A percentile compares a stretch with the other conserved stretches of the same genome.
Evolutionary conservation across 2,888 invertebrate genomes (phyloP).

Genomic region (Steromphala cineraria): DNA sequence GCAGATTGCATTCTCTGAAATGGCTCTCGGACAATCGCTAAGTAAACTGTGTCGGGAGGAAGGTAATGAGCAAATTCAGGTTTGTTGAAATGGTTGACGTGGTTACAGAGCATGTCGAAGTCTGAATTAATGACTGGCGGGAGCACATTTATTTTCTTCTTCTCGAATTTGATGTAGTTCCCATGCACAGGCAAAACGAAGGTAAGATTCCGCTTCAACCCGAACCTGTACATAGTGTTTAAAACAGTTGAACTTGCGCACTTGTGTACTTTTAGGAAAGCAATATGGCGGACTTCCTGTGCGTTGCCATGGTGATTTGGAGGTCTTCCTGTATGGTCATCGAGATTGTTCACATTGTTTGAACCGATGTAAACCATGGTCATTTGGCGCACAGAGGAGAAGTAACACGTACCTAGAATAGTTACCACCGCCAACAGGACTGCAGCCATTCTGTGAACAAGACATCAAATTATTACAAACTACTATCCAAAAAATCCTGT

Average conservation of each 20-base stretch:
- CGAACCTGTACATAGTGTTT: constrained; percentile 49
- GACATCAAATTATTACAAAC: no score
- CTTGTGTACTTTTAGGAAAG: constrained; percentile 55
- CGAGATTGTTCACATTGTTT: no score
- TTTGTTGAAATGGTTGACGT: constrained; percentile 44
- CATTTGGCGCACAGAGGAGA: background rate
- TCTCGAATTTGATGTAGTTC: constrained; percentile 42
- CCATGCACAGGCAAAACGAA: constrained; percentile 45
- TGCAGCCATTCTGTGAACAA: no score
- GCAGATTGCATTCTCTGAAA: constrained; percentile 50
- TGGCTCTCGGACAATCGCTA: constrained; percentile 53
- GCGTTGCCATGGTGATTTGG: constrained; percentile 8
- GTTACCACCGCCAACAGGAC: background rate
- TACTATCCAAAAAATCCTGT: no score
- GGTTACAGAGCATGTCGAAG: constrained; percentile 51
- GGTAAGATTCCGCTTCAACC: constrained; percentile 37
- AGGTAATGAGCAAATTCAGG: constrained; percentile 38
- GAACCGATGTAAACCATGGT: background rate
- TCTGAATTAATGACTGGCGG: constrained; percentile 37
- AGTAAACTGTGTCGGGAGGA: constrained; percentile 46
- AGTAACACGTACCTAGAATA: background rate
- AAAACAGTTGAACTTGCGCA: constrained; percentile 50
- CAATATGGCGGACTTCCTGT: constrained; percentile 43
- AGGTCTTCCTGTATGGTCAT: background rate
- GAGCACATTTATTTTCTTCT: constrained; percentile 35